phyloP scores from a whole-genome alignment of 2,113 vertebrate species.

The Bubo scandiacus region DNA sequence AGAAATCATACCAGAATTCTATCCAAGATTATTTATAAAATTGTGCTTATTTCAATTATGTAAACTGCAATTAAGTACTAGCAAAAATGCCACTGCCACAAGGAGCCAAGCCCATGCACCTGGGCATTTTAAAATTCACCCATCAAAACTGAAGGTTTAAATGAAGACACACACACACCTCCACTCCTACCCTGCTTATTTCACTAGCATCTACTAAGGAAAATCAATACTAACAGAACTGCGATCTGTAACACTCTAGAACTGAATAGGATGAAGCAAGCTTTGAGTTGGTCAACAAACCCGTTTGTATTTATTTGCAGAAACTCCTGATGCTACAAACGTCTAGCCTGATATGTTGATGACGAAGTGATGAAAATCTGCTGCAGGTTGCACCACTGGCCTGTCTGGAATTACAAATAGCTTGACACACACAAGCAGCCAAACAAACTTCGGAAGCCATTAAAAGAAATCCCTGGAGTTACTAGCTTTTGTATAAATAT shows the following conservation, averaged over 20 bases:
- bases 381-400: not conserved
- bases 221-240: not conserved
- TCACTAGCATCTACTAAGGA: not conserved
- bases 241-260: not conserved
- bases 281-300: not conserved
- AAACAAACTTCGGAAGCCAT: not conserved
- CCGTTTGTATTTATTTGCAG: not conserved
- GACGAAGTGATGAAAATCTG: not conserved
- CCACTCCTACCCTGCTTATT: not conserved
- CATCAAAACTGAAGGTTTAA: not conserved
- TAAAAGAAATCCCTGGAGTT: not conserved
- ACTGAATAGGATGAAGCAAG: not conserved
- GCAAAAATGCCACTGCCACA: not conserved
- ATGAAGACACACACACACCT: rapidly evolving
- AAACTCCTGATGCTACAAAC: not conserved
- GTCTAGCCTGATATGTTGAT: not conserved
- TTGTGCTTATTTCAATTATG: not conserved
- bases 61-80: not conserved
- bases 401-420: not conserved
- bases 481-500: not conserved
- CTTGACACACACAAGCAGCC: not conserved
- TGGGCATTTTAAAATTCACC: not conserved
- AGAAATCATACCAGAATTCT: not conserved
- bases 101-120: not conserved
- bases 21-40: not conserved